Evolutionary conservation across 2,888 invertebrate genomes (phyloP).

Genomic region (Hanleya hanleyi): DNA sequence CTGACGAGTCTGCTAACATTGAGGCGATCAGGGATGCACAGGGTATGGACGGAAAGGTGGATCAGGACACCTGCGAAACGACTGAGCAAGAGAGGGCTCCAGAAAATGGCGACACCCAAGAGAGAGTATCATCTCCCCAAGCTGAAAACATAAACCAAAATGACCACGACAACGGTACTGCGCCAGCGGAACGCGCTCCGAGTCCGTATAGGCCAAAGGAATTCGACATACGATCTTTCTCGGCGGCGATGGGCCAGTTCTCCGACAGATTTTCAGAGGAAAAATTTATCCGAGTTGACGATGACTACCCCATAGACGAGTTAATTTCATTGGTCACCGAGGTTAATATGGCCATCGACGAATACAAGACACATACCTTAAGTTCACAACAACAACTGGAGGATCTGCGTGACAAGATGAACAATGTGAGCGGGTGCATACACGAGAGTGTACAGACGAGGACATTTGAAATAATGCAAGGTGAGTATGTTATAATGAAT

Average conservation of each 20-base stretch:
- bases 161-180: too few species aligned
- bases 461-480: slow-evolving; percentile 45
- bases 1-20: neutral
- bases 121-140: too few species aligned
- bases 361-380: slow-evolving; percentile 51
- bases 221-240: slow-evolving; percentile 51
- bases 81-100: neutral
- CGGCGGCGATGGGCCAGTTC: slow-evolving; percentile 45
- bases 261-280: slow-evolving; percentile 43
- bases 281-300: slow-evolving; percentile 46
- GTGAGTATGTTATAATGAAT: too few species aligned
- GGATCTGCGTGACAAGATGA: slow-evolving; percentile 48
- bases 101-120: neutral
- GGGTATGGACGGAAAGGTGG: neutral
- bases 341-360: slow-evolving; percentile 51
- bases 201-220: slow-evolving; percentile 30
- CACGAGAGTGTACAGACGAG: slow-evolving; percentile 52
- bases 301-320: slow-evolving; percentile 57
- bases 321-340: slow-evolving; percentile 45
- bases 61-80: neutral
- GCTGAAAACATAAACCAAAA: neutral
- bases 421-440: slow-evolving; percentile 52
- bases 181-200: neutral
- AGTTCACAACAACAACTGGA: slow-evolving; percentile 52
- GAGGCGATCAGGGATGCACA: neutral